Percentiles rank a stretch among this genome's conserved stretches.
Evolutionary conservation across 2,113 vertebrate genomes (phyloP).

Genomic region (Mormyrus iriodes): DNA sequence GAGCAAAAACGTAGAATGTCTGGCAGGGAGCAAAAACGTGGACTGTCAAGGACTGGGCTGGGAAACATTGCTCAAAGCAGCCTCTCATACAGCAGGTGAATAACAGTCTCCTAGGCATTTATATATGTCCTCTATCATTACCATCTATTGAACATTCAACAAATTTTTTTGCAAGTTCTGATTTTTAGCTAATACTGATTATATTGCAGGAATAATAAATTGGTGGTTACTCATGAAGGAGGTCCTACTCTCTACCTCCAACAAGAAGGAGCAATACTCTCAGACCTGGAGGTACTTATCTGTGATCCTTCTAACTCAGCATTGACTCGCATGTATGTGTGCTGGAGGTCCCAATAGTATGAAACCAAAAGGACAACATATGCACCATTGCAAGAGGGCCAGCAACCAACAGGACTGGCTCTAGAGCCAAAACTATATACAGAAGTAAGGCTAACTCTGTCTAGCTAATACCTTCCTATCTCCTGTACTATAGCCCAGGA

Average conservation of each 20-base stretch:
- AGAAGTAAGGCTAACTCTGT: not conserved
- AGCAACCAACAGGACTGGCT: not conserved
- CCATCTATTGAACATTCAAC: not conserved
- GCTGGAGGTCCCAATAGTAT: not conserved
- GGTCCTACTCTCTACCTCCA: not conserved
- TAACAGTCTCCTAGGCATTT: not conserved
- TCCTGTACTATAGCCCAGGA: not conserved
- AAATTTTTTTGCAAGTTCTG: not conserved
- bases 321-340: not conserved
- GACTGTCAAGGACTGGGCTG: not conserved
- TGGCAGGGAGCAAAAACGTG: not conserved
- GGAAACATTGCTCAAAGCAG: not conserved
- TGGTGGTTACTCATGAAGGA: not conserved
- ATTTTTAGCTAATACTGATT: not conserved
- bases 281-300: not conserved
- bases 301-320: not conserved
- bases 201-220: not conserved
- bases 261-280: not conserved
- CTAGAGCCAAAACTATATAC: not conserved
- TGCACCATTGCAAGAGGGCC: not conserved
- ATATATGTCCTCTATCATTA: not conserved
- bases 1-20: not conserved
- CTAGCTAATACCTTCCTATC: not conserved
- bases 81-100: not conserved
- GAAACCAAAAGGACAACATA: not conserved